Evolutionary conservation across 2,888 invertebrate species (phyloP).

Genomic region (Phymatocera aterrima): DNA sequence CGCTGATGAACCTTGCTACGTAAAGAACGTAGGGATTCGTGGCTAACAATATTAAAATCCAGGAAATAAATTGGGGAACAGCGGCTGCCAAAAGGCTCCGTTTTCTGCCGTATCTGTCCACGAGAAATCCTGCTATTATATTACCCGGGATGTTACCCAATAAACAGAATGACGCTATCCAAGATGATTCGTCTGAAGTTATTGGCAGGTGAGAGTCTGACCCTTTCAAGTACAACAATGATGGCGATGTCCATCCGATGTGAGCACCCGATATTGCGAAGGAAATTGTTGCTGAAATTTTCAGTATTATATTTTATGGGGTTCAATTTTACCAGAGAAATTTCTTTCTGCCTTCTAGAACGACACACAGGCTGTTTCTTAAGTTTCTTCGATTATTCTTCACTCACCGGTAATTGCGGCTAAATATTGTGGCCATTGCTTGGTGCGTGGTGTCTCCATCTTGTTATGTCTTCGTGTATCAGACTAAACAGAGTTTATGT

Average conservation of each 20-base stretch:
- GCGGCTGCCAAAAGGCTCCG: slow-evolving; percentile 76
- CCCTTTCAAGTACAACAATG: slow-evolving; percentile 67
- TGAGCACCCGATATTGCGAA: slow-evolving; percentile 69
- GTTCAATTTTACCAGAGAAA: neutral
- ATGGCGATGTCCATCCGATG: slow-evolving; percentile 73
- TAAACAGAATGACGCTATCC: slow-evolving; percentile 78
- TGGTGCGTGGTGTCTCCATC: slow-evolving; percentile 64
- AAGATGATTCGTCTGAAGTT: slow-evolving; percentile 70
- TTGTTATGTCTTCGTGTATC: slow-evolving; percentile 45
- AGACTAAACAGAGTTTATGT: neutral
- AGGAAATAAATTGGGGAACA: slow-evolving; percentile 78
- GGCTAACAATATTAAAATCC: slow-evolving; percentile 80
- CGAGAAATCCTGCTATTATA: slow-evolving; percentile 77
- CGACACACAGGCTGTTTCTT: too few species aligned
- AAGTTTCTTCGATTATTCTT: neutral
- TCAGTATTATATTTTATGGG: neutral
- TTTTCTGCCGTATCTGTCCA: slow-evolving; percentile 78
- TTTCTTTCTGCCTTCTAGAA: too few species aligned
- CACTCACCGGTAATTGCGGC: slow-evolving; percentile 70
- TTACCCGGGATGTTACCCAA: slow-evolving; percentile 79
- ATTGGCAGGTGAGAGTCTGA: slow-evolving; percentile 65
- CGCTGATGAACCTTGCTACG: slow-evolving; percentile 79
- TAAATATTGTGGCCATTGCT: slow-evolving; percentile 71
- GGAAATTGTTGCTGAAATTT: slow-evolving; percentile 65
- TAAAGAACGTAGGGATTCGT: slow-evolving; percentile 78